Percentiles rank a stretch among this genome's conserved stretches.
Evolutionary conservation across 2,113 vertebrate genomes (phyloP).

Genomic region (Cephalopholis sonnerati): DNA sequence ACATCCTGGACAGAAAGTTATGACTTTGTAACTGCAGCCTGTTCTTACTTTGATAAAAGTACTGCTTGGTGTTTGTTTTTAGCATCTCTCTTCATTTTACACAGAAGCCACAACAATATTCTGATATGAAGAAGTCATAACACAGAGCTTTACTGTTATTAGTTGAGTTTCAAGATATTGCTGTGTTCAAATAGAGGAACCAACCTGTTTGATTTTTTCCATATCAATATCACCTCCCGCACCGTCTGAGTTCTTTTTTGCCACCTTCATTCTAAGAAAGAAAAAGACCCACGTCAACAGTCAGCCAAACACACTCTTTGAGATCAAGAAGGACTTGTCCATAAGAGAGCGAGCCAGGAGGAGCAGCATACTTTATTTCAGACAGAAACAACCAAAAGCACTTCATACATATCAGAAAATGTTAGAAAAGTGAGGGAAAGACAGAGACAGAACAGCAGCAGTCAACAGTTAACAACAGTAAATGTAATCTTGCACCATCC

Average conservation of each 20-base stretch:
- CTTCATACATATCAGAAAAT: too few species aligned
- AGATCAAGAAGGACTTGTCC: background rate
- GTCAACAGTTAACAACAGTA: background rate
- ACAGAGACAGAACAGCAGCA: background rate
- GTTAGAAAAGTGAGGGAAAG: background rate
- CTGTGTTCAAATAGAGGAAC: constrained; percentile 1
- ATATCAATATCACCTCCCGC: constrained; percentile 74
- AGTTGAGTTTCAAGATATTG: background rate
- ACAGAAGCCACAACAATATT: background rate
- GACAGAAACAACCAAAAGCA: too few species aligned
- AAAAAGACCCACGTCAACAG: background rate
- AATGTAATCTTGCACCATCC: background rate
- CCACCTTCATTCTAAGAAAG: constrained; percentile 82
- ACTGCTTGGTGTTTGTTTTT: background rate
- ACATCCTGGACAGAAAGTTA: too few species aligned
- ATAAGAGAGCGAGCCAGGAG: background rate
- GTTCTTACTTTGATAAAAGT: too few species aligned
- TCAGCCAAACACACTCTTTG: background rate
- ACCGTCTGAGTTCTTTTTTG: constrained; percentile 69
- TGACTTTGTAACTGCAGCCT: too few species aligned
- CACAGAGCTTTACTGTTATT: background rate
- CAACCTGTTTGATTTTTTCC: constrained; percentile 90
- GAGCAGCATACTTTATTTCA: background rate
- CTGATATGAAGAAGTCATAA: background rate
- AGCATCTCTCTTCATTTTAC: background rate